Evolutionary conservation across 1,140 invertebrate genomes (phyloP).

Genomic region (Aradophagus sp.): DNA sequence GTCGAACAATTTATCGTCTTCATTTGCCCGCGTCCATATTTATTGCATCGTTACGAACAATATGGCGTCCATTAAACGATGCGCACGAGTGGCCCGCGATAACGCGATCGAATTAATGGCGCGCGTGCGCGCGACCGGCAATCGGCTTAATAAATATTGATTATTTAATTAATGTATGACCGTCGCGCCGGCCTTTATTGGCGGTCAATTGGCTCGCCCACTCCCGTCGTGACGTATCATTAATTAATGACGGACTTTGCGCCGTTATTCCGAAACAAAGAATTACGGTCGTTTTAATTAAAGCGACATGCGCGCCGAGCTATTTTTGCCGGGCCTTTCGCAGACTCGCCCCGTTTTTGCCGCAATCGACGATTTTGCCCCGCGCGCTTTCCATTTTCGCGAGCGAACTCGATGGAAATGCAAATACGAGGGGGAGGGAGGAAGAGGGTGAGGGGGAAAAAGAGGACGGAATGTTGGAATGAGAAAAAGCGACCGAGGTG

Average conservation of each 20-base stretch:
- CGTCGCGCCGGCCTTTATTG: slow-evolving; percentile 58
- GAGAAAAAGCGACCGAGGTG: no score
- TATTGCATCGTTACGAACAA: slow-evolving; percentile 73
- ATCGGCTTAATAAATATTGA: slow-evolving; percentile 74
- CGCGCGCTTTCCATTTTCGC: no score
- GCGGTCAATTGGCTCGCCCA: slow-evolving; percentile 63
- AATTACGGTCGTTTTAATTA: slow-evolving; percentile 43
- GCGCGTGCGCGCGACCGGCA: slow-evolving; percentile 57
- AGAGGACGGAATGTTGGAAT: no score
- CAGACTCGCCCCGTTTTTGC: no score
- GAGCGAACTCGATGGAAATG: no score
- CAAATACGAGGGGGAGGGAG: no score
- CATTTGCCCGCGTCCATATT: slow-evolving; percentile 72
- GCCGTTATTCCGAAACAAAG: slow-evolving; percentile 50
- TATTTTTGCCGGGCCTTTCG: slow-evolving; percentile 13
- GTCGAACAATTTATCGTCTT: slow-evolving; percentile 73
- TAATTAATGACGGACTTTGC: slow-evolving; percentile 58
- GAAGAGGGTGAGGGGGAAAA: no score
- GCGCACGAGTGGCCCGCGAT: slow-evolving; percentile 60
- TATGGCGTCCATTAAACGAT: slow-evolving; percentile 72
- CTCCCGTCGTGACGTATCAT: slow-evolving; percentile 47
- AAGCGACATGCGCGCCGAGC: slow-evolving; percentile 27
- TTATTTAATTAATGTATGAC: slow-evolving; percentile 73
- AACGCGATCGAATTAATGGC: slow-evolving; percentile 68
- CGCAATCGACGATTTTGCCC: no score